Base-by-base conservation (phyloP, 2,888 invertebrate genomes). In the Osmoderma eremita region DNA sequence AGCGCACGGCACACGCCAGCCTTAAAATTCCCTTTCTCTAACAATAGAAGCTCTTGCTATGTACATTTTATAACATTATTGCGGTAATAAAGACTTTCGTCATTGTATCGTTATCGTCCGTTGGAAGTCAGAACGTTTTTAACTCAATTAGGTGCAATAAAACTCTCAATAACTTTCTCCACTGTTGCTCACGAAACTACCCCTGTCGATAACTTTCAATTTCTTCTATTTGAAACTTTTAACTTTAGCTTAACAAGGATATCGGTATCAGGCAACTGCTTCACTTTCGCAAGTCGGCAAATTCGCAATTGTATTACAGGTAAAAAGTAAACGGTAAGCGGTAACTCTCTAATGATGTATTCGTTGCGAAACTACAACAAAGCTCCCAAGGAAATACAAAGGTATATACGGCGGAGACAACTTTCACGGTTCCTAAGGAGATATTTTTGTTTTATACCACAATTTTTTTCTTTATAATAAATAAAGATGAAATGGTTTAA, bases 141-240 rank as follows among this genome's bases (percentile, higher is more conserved):
- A 17, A 20, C 15, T 45, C 58, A 42, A 58, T 58, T 58, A 45
- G 58, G 22, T 8, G 42, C 17, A 58, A 24, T 58, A 42, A 58
- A 58, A 58, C 42, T 58, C n/a, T n/a, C n/a, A n/a, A 12, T 10
- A 45, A 45, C 58, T 58, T 45, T 58, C 58, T 58, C 22, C 17
- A 10, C 17, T 15, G 30, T 5, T 41, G 5, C n/a, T 18, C 45
- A 42, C 15, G 45, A 56, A 58, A n/a, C n/a, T 38, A 49, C 39
- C 65, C 56, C 22, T 48, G 18, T 6, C 30, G 5, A 30, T 12
- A 56, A 65, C 65, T 65, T 65, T 65, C 65, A 45, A 20, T 65
- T 65, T 65, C 48, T 30, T 24, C 24, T 13, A 42, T 45, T 42
- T 30, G 45, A 22, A 18, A 24, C 30, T 8, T 41, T n/a, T 41